Base-by-base conservation (phyloP, 2,888 invertebrate genomes). In the Aspidiotus destructor region DNA sequence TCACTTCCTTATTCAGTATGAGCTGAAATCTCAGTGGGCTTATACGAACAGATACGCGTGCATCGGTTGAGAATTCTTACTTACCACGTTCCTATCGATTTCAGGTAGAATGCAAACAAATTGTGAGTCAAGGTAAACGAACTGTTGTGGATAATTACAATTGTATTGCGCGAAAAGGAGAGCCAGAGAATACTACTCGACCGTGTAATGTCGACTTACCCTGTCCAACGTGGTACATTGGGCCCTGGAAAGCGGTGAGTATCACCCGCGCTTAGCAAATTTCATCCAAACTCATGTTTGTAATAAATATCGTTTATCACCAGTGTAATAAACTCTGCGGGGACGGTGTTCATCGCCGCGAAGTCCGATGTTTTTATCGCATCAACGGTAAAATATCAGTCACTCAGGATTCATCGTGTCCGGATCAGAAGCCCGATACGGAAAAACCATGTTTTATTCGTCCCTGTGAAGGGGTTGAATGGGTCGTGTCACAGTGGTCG, bases 271-370 rank as follows among this genome's bases (percentile, higher is more conserved):
- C 13, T 10, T n/a, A 15, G 48, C 48, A 48, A 48, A n/a, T 48
- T 11, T 13, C n/a, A 48, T n/a, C 3, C 10, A 48, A 48, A 48
- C 48, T 28, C 5, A 5, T 28, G 28, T 28, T 5, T 28, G 28
- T 28, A 28, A 3, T 28, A 28, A 28, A 28, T 60, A 60, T 60
- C 11, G 44, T 48, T 54, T n/a, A 11, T 40, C 16, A 65, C 44
- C 75, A 92, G 87, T 96, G 95, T 75, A 86, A 92, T 77, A 87
- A 85, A 76, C 80, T 94, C n/a, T 97, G 96, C 76, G 97, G 92
- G 0, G 85, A 88, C 74, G 97, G 97, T 1, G 85, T 85, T 73
- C 86, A 92, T 79, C 85, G 81, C 0, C 83, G 97, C 41, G 83
- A 85, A 73, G 88, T 94, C 0, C 85, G 85, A 1, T 97, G 97